A percentile compares a stretch with the other conserved stretches of the same genome.
These are phyloP conservation scores for Falco novaeseelandiae DNA, from an alignment of 2,797 vertebrate species.

Conservation along the genomic window DNA sequence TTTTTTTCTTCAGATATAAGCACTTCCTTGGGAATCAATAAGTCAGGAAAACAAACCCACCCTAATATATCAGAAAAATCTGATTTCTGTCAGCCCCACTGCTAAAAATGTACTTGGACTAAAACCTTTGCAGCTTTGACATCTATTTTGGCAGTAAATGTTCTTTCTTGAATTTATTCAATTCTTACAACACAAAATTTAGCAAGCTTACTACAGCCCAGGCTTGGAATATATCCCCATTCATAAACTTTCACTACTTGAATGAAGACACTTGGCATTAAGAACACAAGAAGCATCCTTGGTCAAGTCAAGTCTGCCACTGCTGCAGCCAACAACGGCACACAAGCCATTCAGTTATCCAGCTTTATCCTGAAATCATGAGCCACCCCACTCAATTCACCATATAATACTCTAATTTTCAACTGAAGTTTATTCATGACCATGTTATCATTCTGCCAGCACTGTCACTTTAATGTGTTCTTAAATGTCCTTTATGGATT, in stretches of 20 bases:
- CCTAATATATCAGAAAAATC: neutral
- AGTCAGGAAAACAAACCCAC: neutral
- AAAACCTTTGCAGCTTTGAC: neutral
- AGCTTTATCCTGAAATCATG: neutral
- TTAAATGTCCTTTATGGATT: neutral
- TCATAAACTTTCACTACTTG: neutral
- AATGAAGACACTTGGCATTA: neutral
- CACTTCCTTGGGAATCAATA: neutral
- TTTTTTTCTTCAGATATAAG: neutral
- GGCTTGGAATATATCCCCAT: neutral
- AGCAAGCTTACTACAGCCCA: neutral
- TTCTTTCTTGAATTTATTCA: neutral
- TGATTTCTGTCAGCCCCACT: neutral
- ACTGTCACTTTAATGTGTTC: neutral
- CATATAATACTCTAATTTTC: neutral
- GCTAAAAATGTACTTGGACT: neutral
- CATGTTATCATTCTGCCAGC: neutral
- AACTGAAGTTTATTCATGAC: neutral
- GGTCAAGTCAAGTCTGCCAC: neutral
- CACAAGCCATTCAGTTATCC: neutral
- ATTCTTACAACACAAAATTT: neutral
- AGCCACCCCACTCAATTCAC: neutral
- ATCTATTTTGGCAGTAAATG: neutral
- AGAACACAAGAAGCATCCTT: neutral
- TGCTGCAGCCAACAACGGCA: neutral